Percentiles rank a stretch among this genome's conserved stretches.
These are phyloP conservation scores for Cerceris rybyensis DNA, from an alignment of 2,888 invertebrate genomes.

Conservation along the genomic window DNA sequence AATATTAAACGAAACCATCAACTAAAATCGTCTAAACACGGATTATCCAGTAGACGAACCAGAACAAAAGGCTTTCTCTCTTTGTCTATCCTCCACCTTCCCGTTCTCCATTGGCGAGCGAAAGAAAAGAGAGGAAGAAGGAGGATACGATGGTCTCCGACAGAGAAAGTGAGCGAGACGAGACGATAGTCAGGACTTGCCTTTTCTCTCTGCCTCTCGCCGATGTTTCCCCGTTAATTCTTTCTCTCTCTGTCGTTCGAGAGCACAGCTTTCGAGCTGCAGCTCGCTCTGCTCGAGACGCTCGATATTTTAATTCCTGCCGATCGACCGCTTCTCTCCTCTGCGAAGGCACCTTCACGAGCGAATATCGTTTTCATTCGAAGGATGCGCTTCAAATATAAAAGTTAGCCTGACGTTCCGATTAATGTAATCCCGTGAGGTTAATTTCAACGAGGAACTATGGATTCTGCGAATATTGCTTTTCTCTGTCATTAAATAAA, in stretches of 20 bases:
- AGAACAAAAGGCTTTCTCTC: conserved; percentile 60
- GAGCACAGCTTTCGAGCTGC: conserved; percentile 26
- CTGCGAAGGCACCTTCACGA: conserved; percentile 9
- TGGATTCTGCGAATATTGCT: too few relatives aligned
- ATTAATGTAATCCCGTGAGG: background rate
- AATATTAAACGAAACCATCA: conserved; percentile 27
- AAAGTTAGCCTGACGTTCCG: background rate
- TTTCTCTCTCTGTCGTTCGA: background rate
- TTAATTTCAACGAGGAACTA: background rate
- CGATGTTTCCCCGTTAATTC: too few relatives aligned
- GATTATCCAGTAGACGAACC: conserved; percentile 58
- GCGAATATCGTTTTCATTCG: conserved; percentile 17
- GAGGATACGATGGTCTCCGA: background rate
- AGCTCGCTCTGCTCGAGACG: conserved; percentile 39
- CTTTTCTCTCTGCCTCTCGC: conserved; percentile 10
- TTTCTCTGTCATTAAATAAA: too few relatives aligned
- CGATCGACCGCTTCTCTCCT: conserved; percentile 50
- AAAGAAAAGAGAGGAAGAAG: conserved; percentile 14
- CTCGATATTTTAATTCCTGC: conserved; percentile 66
- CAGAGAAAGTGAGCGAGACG: conserved; percentile 7
- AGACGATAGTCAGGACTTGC: conserved; percentile 16
- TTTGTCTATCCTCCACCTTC: background rate
- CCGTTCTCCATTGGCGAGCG: background rate
- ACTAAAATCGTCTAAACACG: conserved; percentile 57
- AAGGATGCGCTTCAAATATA: conserved; percentile 17